These are phyloP conservation scores for Chorisops tibialis DNA, from an alignment of 2,888 invertebrate species.

Conservation along the genomic window DNA sequence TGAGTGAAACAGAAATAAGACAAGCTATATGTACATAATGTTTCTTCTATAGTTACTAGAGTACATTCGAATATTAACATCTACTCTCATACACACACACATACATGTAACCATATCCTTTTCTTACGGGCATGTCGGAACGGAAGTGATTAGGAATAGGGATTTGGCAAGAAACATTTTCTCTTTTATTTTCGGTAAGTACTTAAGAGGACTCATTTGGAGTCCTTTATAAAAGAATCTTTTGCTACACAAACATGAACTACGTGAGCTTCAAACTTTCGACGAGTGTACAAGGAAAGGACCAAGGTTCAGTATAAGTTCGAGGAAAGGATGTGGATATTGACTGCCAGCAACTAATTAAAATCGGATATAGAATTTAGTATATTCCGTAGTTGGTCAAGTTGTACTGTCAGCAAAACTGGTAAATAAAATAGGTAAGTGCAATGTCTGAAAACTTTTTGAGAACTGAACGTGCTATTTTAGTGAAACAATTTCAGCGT, in stretches of 20 bases:
- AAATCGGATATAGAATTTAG: slow-evolving; percentile 30
- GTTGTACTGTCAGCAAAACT: no score
- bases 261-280: slow-evolving; percentile 22
- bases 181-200: slow-evolving; percentile 6
- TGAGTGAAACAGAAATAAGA: no score
- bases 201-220: slow-evolving; percentile 17
- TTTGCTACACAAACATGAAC: slow-evolving; percentile 13
- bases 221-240: slow-evolving; percentile 17
- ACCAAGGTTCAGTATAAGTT: slow-evolving; percentile 12
- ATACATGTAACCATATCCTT: no score
- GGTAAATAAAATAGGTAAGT: no score
- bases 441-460: no score
- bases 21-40: no score
- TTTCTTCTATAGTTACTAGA: no score
- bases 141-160: slow-evolving; percentile 15
- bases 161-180: slow-evolving; percentile 13
- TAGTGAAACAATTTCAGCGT: no score
- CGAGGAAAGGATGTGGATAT: slow-evolving; percentile 18
- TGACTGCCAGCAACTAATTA: slow-evolving; percentile 28
- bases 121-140: background rate
- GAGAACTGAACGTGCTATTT: no score
- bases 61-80: no score
- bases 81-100: no score
- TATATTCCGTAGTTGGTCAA: slow-evolving; percentile 8
- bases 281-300: background rate